A percentile compares a stretch with the other conserved stretches of the same genome.
phyloP scores from a whole-genome alignment of 2,113 vertebrate species.

The Hemibagrus wyckioides region DNA sequence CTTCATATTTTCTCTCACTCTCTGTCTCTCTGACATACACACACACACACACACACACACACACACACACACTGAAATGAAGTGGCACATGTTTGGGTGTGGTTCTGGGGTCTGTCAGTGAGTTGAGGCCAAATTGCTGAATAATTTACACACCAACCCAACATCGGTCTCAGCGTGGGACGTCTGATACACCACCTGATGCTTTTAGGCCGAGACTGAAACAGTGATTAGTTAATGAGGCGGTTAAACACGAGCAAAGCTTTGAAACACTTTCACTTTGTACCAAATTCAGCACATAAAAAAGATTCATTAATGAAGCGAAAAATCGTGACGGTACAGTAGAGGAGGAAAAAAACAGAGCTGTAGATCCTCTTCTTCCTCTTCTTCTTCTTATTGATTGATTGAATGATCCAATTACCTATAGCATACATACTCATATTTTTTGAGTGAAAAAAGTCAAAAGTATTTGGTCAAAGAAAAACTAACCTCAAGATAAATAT shows the following conservation, averaged over 20 bases:
- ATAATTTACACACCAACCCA: constrained; percentile 37
- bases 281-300: neutral
- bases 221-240: constrained; percentile 1
- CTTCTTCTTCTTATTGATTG: too few species aligned
- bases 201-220: constrained; percentile 5
- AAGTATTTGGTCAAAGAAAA: neutral
- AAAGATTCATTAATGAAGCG: neutral
- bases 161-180: constrained; percentile 22
- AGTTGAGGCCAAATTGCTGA: constrained; percentile 28
- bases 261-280: constrained; percentile 11
- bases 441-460: too few species aligned
- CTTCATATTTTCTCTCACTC: neutral
- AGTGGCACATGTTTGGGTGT: constrained; percentile 27
- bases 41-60: constrained; percentile 4
- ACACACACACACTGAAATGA: constrained; percentile 12
- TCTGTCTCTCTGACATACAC: neutral
- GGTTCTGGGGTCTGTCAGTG: constrained; percentile 5
- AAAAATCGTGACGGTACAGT: neutral
- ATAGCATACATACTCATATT: too few species aligned
- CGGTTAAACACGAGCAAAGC: neutral
- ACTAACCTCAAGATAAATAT: neutral
- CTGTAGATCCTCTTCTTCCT: too few species aligned
- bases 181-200: constrained; percentile 47
- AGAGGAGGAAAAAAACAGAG: neutral
- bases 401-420: neutral